Base-by-base conservation (phyloP, 2,797 vertebrate genomes). In the Chromobotia macracanthus region DNA sequence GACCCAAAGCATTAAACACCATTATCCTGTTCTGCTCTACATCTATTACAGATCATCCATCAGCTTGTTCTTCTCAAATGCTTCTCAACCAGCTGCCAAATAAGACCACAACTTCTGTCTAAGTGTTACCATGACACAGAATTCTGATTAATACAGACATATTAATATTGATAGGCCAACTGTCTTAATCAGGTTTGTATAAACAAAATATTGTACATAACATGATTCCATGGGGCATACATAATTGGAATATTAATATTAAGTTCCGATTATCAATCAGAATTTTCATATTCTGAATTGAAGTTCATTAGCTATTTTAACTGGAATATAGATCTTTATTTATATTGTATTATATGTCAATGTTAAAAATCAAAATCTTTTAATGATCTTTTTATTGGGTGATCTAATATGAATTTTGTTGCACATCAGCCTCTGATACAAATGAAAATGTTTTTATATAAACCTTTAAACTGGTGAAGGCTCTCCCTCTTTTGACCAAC, bases 41-140 rank as follows among this genome's bases (percentile, higher is more conserved):
- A 65, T 51, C 18, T 74, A n/a, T n/a, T 9, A 23, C 61, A 55
- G 31, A 38, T 75, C 73, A 44, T 60, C 71, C 21, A 61, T 41
- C 48, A 55, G 63, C 48, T 61, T 28, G 61, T 75, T 65, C 51
- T 23, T 44, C 38, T 58, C 35, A 44, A 41, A 23, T 65, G 5
- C 35, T 55, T 53, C 48, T 66, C 11, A 55, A 55, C n/a, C 16
- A 51, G 18, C 18, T 51, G 18, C 48, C 28, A 19, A 53, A 16
- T 7, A n/a, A 41, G 18, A 19, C 12, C 2, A 55, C 19, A 28
- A 11, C 19, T 38, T 1, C 35, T 38, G 21, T 48, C 23, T 46
- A 35, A 18, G 2, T 41, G 13, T 41, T 55, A 0, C 44, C 19
- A 9, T 53, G 6, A 19, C 35, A 38, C 35, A 38, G 35, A 38